These are phyloP conservation scores for Ochlodes sylvanus DNA, from an alignment of 2,888 invertebrate species.

Conservation along the genomic window DNA sequence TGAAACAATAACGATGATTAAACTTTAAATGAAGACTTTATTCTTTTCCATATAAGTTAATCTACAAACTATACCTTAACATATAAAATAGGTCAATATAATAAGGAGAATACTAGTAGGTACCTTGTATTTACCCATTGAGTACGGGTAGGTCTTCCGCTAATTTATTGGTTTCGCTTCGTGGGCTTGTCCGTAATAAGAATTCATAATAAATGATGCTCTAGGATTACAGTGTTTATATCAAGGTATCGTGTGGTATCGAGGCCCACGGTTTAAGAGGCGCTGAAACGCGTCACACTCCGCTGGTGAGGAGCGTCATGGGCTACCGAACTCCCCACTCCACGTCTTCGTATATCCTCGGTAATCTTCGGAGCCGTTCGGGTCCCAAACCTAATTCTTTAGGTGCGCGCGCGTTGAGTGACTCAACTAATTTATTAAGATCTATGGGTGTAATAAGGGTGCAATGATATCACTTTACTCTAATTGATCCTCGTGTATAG, in stretches of 20 bases:
- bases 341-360: slow-evolving; percentile 62
- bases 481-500: slow-evolving; percentile 24
- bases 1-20: too few species aligned
- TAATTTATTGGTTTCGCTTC: slow-evolving; percentile 27
- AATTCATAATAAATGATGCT: slow-evolving; percentile 47
- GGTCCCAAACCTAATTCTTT: slow-evolving; percentile 58
- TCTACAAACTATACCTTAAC: too few species aligned
- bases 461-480: slow-evolving; percentile 37
- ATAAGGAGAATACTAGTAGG: too few species aligned
- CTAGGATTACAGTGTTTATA: slow-evolving; percentile 58
- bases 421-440: slow-evolving; percentile 40
- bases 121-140: not conserved
- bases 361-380: slow-evolving; percentile 56
- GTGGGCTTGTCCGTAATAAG: slow-evolving; percentile 17
- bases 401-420: slow-evolving; percentile 56
- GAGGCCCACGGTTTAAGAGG: slow-evolving; percentile 58
- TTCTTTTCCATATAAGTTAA: too few species aligned
- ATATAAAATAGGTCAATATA: too few species aligned
- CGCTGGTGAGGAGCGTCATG: slow-evolving; percentile 64
- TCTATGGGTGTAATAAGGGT: slow-evolving; percentile 31
- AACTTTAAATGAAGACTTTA: too few species aligned
- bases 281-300: slow-evolving; percentile 55
- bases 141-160: slow-evolving; percentile 18
- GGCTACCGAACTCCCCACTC: slow-evolving; percentile 61
- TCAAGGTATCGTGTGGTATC: slow-evolving; percentile 56